Base-by-base conservation (phyloP, 2,888 invertebrate species). In the Gnatocerus cornutus region DNA sequence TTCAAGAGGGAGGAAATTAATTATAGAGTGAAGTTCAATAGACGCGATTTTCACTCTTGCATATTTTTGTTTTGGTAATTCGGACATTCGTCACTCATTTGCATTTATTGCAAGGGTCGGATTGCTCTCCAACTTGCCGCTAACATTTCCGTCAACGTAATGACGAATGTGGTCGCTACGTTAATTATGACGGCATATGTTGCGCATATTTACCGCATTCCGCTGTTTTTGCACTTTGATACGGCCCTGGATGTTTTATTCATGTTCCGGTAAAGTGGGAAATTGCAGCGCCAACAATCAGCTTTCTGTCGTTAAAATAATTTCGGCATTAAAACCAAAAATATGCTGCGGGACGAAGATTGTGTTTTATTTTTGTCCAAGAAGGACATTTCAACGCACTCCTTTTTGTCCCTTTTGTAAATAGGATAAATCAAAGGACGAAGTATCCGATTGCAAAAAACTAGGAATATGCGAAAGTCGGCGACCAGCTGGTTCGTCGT, bases 401-500 rank as follows among this genome's bases (percentile, higher is more conserved):
- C 21, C 21, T 21, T 21, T n/a, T 21, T 21, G 21, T 21, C 21
- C 4, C 21, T 21, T 21, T 21, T 21, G 21, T 21, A 21, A 21
- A 21, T 21, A 21, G 4, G 21, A 21, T 4, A 21, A 21, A 21
- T 21, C 21, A 21, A 21, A 21, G 4, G 21, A 21, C 21, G 21
- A 21, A 21, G 21, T 21, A 21, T 21, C 21, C 21, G 21, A 21
- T 21, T 21, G 21, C 21, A 21, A 21, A 21, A 21, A 21, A 21
- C 1, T 21, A 21, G 21, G 21, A 21, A 21, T 21, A 21, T 21
- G 21, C 21, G 21, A 21, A 21, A 21, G 21, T 37, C 62, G 62
- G 41, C 64, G 64, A 10, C 64, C 64, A 64, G 37, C 64, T 64
- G 55, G 55, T 55, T 64, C 55, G 43, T 64, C 55, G 64, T 45